Conservation (phyloP, 2,888 invertebrate genomes). For the Lagria hirta region DNA sequence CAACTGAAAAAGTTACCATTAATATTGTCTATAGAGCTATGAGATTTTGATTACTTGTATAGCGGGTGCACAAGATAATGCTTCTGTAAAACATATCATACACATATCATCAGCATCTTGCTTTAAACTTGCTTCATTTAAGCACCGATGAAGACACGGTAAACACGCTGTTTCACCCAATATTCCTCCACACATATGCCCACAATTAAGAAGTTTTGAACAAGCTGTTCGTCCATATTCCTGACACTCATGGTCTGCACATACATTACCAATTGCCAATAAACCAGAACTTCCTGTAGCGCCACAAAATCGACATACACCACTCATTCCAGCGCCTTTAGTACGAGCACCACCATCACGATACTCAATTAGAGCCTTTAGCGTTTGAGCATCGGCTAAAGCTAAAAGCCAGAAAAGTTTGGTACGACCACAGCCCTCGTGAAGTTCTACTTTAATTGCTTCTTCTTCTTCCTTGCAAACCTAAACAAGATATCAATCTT, state of each 20-base stretch:
- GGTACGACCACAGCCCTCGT: slow-evolving; percentile 93
- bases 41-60: slow-evolving; percentile 74
- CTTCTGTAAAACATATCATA: slow-evolving; percentile 98
- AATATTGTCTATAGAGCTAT: neutral
- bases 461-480: slow-evolving; percentile 96
- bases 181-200: slow-evolving; percentile 95
- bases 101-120: slow-evolving; percentile 99
- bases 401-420: slow-evolving; percentile 94
- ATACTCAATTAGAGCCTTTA: slow-evolving; percentile 90
- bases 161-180: slow-evolving; percentile 79
- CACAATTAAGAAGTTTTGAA: slow-evolving; percentile 78
- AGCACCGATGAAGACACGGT: slow-evolving; percentile 88
- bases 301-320: slow-evolving; percentile 90
- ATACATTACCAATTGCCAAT: slow-evolving; percentile 89
- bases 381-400: slow-evolving; percentile 87
- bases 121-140: slow-evolving; percentile 60
- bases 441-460: slow-evolving; percentile 94
- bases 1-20: slow-evolving; percentile 58
- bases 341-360: slow-evolving; percentile 69
- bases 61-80: slow-evolving; percentile 92
- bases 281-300: slow-evolving; percentile 79
- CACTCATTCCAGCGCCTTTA: slow-evolving; percentile 55
- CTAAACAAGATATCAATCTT: slow-evolving; percentile 49
- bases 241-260: slow-evolving; percentile 92
- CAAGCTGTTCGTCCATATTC: slow-evolving; percentile 82